Evolutionary conservation across 1,140 invertebrate species (phyloP).

Genomic region (Drosophila willistoni): DNA sequence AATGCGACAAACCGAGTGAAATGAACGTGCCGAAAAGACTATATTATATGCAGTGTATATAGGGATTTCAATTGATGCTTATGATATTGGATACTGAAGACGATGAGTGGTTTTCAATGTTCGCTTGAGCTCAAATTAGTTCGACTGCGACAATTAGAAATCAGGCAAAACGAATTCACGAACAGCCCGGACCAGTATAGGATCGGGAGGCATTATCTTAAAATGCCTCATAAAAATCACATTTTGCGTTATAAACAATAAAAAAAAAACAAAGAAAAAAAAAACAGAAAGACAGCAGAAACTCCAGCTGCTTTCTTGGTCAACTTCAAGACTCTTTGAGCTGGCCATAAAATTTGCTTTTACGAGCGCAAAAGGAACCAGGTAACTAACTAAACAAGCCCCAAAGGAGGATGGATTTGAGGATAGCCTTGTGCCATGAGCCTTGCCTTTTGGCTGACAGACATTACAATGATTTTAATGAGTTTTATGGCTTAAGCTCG

Average conservation of each 20-base stretch:
- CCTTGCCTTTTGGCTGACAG: constrained; percentile 61
- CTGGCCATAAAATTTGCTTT: constrained; percentile 69
- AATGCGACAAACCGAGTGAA: constrained; percentile 7
- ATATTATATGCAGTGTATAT: constrained; percentile 17
- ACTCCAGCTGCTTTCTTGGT: constrained; percentile 61
- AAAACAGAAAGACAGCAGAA: constrained; percentile 8
- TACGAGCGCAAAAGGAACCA: constrained; percentile 59
- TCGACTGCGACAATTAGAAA: constrained; percentile 71
- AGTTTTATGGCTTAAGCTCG: constrained; percentile 54
- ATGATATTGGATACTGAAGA: neutral
- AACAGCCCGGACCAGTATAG: constrained; percentile 36
- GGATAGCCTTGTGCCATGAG: constrained; percentile 28
- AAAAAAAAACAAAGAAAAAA: neutral
- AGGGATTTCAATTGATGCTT: constrained; percentile 1
- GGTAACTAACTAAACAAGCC: constrained; percentile 60
- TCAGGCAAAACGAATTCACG: constrained; percentile 50
- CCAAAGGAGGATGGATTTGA: constrained; percentile 24
- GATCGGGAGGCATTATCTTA: constrained; percentile 58
- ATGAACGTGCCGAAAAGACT: constrained; percentile 12
- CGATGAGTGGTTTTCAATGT: constrained; percentile 52
- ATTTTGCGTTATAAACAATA: constrained; percentile 74
- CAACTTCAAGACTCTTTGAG: constrained; percentile 20
- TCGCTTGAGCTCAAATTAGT: constrained; percentile 44
- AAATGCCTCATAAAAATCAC: constrained; percentile 78
- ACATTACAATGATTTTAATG: constrained; percentile 81